Percentiles rank a stretch among this genome's conserved stretches.
Conservation (phyloP, 2,888 invertebrate species). For the Frankliniella fusca region DNA sequence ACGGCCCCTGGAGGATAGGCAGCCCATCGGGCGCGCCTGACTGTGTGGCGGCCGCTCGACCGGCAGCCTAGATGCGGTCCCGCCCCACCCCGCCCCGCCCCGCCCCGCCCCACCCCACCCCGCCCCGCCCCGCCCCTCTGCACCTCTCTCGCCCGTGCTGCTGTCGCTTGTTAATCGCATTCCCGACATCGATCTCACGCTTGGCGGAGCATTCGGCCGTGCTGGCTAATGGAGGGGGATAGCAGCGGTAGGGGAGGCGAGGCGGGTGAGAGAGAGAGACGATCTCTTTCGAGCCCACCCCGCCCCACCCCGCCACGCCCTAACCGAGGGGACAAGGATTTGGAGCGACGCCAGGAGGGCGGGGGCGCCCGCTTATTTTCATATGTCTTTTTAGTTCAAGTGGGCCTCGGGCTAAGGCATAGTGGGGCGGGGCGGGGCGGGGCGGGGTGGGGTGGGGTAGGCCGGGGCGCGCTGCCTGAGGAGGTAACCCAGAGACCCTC, state of each 20-base stretch:
- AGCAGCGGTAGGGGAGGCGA: neutral
- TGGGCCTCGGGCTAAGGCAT: neutral
- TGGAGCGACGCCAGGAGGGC: neutral
- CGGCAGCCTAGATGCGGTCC: neutral
- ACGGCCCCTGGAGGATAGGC: neutral
- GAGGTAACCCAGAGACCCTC: too few relatives aligned
- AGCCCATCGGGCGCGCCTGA: neutral
- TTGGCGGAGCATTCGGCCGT: neutral
- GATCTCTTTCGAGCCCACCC: neutral
- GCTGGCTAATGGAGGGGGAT: neutral
- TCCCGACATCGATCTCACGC: neutral
- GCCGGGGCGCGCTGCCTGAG: too few relatives aligned
- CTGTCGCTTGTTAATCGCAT: neutral
- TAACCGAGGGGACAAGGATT: neutral
- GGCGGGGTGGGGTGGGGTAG: too few relatives aligned
- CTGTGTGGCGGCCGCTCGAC: neutral
- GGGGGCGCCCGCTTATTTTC: neutral
- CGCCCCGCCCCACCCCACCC: neutral
- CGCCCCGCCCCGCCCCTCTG: neutral
- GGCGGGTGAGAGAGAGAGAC: neutral
- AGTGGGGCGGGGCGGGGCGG: too few relatives aligned
- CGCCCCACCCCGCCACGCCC: neutral
- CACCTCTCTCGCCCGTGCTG: neutral
- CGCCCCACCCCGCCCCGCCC: neutral
- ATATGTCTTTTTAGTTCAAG: slow-evolving; percentile 23